These are phyloP conservation scores for Carettochelys insculpta DNA, from an alignment of 2,113 vertebrate genomes.

Conservation along the genomic window DNA sequence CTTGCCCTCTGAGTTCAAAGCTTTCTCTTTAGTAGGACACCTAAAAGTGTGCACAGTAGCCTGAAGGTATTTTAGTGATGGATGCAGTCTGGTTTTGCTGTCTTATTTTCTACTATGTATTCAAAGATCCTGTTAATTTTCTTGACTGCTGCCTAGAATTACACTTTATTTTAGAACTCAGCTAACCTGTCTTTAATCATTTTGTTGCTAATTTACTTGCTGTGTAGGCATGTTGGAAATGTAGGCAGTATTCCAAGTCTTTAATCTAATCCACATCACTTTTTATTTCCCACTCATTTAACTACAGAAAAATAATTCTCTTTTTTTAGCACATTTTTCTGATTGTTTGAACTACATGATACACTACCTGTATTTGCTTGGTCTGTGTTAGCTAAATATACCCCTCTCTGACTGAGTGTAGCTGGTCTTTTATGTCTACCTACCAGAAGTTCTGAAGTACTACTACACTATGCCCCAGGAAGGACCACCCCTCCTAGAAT, in stretches of 20 bases:
- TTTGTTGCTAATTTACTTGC: rapidly evolving
- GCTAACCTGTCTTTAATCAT: not conserved
- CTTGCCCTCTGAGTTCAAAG: not conserved
- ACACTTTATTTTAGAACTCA: not conserved
- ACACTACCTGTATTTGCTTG: rapidly evolving
- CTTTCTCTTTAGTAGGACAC: not conserved
- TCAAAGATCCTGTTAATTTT: rapidly evolving
- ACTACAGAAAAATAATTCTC: rapidly evolving
- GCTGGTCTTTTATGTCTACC: not conserved
- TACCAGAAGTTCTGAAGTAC: not conserved
- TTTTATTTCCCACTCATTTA: not conserved
- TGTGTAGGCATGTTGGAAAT: not conserved
- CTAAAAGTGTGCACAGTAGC: not conserved
- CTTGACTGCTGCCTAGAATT: no score
- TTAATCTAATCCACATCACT: not conserved
- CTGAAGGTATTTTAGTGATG: no score
- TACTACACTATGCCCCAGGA: not conserved
- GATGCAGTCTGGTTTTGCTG: rapidly evolving
- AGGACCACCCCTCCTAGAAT: not conserved
- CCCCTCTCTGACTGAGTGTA: not conserved
- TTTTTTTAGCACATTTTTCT: rapidly evolving
- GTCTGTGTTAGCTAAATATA: not conserved
- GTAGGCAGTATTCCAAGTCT: not conserved
- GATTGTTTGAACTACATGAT: not conserved
- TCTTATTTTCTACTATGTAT: not conserved